Percentiles rank a stretch among this genome's conserved stretches.
Evolutionary conservation across 2,113 vertebrate species (phyloP).

Genomic region (Sphaerodactylus townsendi): DNA sequence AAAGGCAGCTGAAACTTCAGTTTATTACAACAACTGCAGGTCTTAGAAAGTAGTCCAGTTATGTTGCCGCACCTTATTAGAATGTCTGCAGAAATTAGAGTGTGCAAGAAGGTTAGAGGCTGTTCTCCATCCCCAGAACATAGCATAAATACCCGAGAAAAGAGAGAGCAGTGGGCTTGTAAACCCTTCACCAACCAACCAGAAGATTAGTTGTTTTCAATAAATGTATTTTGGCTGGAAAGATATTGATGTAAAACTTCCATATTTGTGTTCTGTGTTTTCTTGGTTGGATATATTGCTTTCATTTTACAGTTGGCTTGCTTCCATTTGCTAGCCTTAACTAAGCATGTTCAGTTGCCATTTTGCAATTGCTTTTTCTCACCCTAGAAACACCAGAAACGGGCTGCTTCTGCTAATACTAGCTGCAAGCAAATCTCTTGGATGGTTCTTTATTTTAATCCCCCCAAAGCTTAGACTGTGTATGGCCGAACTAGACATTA

Average conservation of each 20-base stretch:
- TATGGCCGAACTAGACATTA: neutral
- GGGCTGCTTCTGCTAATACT: neutral
- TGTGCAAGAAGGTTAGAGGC: constrained; percentile 42
- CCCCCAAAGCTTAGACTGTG: neutral
- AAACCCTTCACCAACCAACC: constrained; percentile 60
- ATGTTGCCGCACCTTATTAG: constrained; percentile 1
- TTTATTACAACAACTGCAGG: constrained; percentile 37
- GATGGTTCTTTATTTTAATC: neutral
- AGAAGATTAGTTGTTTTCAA: constrained; percentile 71
- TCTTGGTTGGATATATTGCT: constrained; percentile 48
- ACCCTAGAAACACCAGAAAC: neutral
- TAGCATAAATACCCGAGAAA: constrained; percentile 61
- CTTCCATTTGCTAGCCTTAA: constrained; percentile 37
- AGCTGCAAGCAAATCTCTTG: neutral
- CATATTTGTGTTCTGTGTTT: constrained; percentile 46
- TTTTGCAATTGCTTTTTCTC: neutral
- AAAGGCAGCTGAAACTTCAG: constrained; percentile 42
- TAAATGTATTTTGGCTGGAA: constrained; percentile 67
- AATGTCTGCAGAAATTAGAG: constrained; percentile 52
- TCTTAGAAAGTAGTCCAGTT: constrained; percentile 31
- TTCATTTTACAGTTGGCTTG: constrained; percentile 49
- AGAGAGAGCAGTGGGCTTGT: constrained; percentile 60
- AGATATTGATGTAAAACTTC: constrained; percentile 60
- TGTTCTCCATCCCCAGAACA: constrained; percentile 46
- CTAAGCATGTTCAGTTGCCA: neutral